Evolutionary conservation across 2,888 invertebrate genomes (phyloP).

Genomic region (Pseudoips prasinana): DNA sequence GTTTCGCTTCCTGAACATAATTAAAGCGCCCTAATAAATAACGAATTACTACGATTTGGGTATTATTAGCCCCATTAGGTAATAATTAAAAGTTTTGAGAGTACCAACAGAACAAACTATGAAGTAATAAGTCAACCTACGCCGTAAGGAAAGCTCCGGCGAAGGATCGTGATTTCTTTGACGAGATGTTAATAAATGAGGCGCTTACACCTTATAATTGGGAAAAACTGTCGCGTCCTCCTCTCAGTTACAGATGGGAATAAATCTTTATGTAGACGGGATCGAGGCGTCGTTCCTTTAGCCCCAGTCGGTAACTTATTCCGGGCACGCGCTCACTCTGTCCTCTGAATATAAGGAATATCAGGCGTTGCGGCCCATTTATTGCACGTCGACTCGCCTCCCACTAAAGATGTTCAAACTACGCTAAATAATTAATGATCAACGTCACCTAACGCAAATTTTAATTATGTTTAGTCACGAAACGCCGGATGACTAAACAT

Average conservation of each 20-base stretch:
- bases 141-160: constrained; percentile 26
- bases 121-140: constrained; percentile 17
- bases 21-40: too few species aligned
- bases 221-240: constrained; percentile 78
- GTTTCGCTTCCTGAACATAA: too few species aligned
- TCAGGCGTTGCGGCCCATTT: constrained; percentile 70
- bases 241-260: constrained; percentile 79
- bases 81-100: constrained; percentile 43
- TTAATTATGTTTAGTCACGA: constrained; percentile 56
- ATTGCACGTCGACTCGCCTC: constrained; percentile 60
- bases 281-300: constrained; percentile 46
- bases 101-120: constrained; percentile 30
- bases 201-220: constrained; percentile 78
- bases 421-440: constrained; percentile 70
- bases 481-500: constrained; percentile 31
- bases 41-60: too few species aligned
- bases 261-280: constrained; percentile 80
- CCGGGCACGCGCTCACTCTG: constrained; percentile 70
- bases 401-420: constrained; percentile 67
- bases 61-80: too few species aligned
- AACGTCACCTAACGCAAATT: constrained; percentile 60
- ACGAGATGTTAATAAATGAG: constrained; percentile 78
- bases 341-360: constrained; percentile 77
- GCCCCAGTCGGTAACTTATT: constrained; percentile 57
- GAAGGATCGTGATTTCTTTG: constrained; percentile 62